Conservation (phyloP, 1,140 invertebrate species). For the Sitobion miscanthi region DNA sequence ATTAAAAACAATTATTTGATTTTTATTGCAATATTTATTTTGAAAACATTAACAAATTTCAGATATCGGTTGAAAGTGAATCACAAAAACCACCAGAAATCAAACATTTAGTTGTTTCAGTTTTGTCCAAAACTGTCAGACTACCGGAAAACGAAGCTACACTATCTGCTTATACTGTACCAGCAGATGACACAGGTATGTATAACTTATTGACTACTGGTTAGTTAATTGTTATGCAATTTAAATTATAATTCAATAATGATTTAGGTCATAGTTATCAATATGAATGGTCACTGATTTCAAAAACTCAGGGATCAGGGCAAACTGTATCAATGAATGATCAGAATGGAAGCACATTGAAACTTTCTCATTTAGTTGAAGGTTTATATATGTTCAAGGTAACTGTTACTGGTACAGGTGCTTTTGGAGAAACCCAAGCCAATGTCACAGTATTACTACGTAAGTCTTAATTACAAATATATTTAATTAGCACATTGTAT, state of each 20-base stretch:
- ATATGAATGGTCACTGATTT: slow-evolving; percentile 87
- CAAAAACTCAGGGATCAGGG: slow-evolving; percentile 67
- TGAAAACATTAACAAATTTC: slow-evolving; percentile 59
- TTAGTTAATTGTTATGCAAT: not conserved
- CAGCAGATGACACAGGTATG: slow-evolving; percentile 71
- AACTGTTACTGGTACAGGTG: slow-evolving; percentile 74
- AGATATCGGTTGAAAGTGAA: slow-evolving; percentile 59
- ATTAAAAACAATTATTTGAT: not conserved
- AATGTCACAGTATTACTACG: slow-evolving; percentile 90
- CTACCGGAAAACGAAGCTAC: slow-evolving; percentile 79
- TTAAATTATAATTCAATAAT: slow-evolving; percentile 24
- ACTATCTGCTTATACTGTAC: slow-evolving; percentile 80
- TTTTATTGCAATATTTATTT: slow-evolving; percentile 58
- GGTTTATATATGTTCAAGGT: slow-evolving; percentile 91
- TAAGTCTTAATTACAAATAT: slow-evolving; percentile 63
- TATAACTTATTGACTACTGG: not conserved
- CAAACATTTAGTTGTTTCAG: slow-evolving; percentile 78
- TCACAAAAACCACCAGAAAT: slow-evolving; percentile 63
- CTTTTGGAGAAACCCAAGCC: slow-evolving; percentile 83
- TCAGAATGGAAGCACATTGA: slow-evolving; percentile 81
- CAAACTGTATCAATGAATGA: slow-evolving; percentile 69
- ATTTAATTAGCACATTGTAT: not conserved
- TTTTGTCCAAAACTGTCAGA: slow-evolving; percentile 73
- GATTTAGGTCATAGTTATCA: slow-evolving; percentile 67
- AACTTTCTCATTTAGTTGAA: slow-evolving; percentile 78